A percentile compares a stretch with the other conserved stretches of the same genome.
Conservation (phyloP, 2,113 vertebrate genomes). For the Todiramphus chloris region DNA sequence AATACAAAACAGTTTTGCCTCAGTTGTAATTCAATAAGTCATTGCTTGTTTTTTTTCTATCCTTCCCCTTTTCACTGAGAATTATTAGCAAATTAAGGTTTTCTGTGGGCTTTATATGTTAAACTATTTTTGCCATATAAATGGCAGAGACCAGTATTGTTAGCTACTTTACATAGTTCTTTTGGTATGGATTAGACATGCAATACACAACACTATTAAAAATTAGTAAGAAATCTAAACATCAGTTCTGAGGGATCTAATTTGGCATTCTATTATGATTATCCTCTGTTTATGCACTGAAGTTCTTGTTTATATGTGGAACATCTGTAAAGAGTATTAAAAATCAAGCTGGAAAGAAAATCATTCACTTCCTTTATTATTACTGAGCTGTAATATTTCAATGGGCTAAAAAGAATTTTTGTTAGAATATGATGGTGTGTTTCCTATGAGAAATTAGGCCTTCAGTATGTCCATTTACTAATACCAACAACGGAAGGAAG, state of each 20-base stretch:
- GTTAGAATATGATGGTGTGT: background rate
- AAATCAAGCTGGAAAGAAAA: background rate
- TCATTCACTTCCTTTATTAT: background rate
- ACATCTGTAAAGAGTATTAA: constrained; percentile 24
- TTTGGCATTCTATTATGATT: constrained; percentile 10
- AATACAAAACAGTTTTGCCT: constrained; percentile 71
- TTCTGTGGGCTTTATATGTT: background rate
- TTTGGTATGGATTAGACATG: background rate
- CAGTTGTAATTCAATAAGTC: constrained; percentile 68
- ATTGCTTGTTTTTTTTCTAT: background rate
- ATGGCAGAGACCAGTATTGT: background rate
- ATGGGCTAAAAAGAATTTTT: background rate
- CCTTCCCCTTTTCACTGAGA: constrained; percentile 32
- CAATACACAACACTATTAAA: background rate
- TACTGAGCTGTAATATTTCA: background rate
- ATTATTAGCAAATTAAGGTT: constrained; percentile 52
- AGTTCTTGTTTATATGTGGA: constrained; percentile 53
- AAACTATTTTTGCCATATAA: constrained; percentile 8
- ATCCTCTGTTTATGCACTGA: constrained; percentile 38
- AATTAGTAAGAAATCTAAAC: constrained; percentile 35
- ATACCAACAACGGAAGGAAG: background rate
- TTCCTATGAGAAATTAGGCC: background rate
- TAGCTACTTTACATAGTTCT: background rate
- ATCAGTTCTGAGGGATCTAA: background rate
- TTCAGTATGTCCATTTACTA: background rate